Conservation (phyloP, 2,113 vertebrate genomes). For the Solea solea region DNA sequence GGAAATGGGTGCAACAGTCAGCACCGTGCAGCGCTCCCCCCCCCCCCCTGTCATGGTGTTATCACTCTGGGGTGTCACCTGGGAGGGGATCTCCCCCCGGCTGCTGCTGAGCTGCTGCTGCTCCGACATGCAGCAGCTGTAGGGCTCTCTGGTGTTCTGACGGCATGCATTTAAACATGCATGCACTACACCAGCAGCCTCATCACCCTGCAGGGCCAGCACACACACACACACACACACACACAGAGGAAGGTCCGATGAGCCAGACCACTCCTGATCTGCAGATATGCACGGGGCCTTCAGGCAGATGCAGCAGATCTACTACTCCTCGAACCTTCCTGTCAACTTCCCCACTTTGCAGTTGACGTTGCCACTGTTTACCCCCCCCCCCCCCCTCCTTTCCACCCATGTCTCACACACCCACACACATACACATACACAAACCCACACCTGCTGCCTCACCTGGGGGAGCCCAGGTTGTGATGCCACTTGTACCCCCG, state of each 20-base stretch:
- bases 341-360: not conserved
- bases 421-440: constrained; percentile 18
- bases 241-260: constrained; percentile 39
- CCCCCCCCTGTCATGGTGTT: not conserved
- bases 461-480: no score
- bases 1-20: constrained; percentile 25
- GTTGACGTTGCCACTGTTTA: not conserved
- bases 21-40: not conserved
- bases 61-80: constrained; percentile 26
- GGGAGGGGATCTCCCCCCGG: constrained; percentile 29
- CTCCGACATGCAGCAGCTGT: no score
- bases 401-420: not conserved
- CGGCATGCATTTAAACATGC: no score
- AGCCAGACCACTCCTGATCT: constrained; percentile 26
- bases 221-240: not conserved
- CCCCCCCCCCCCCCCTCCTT: no score
- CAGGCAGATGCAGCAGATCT: constrained; percentile 36
- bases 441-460: no score
- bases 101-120: constrained; percentile 50
- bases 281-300: constrained; percentile 49
- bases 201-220: constrained; percentile 27
- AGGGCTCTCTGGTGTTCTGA: no score
- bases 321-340: constrained; percentile 1
- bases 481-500: no score
- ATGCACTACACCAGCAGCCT: no score